Evolutionary conservation across 2,797 vertebrate species (phyloP).

Genomic region (Alosa sapidissima): DNA sequence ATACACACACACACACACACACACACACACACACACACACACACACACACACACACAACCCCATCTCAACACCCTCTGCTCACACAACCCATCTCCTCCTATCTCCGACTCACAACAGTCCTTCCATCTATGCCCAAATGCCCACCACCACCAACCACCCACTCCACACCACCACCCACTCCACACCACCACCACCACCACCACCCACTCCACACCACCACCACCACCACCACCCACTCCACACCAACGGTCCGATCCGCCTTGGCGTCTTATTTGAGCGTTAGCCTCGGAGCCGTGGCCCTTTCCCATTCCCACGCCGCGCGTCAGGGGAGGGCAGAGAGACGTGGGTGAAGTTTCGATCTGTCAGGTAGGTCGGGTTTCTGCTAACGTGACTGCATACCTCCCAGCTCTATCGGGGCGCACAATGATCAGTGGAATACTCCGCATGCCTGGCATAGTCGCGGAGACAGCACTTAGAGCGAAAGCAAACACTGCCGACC

Average conservation of each 20-base stretch:
- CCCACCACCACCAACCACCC: neutral
- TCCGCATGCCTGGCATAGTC: constrained; percentile 78
- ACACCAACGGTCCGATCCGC: neutral
- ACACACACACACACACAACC: too few relatives aligned
- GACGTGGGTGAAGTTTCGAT: constrained; percentile 92
- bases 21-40: constrained; percentile 8
- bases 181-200: too few relatives aligned
- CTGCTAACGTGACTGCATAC: constrained; percentile 85
- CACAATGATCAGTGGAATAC: constrained; percentile 80
- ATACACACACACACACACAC: neutral
- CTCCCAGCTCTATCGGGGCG: constrained; percentile 74
- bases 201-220: neutral
- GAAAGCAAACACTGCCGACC: constrained; percentile 74
- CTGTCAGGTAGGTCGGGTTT: constrained; percentile 92
- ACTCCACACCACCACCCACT: neutral
- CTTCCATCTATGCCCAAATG: constrained; percentile 32
- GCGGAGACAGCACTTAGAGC: constrained; percentile 70
- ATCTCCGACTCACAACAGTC: constrained; percentile 50
- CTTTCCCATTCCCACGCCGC: constrained; percentile 82
- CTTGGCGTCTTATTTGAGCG: constrained; percentile 63
- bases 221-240: neutral
- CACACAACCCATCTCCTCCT: neutral
- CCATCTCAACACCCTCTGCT: neutral
- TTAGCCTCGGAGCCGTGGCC: constrained; percentile 65
- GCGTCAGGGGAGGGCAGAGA: constrained; percentile 74